Evolutionary conservation across 1,140 invertebrate genomes (phyloP).

Genomic region (Drosophila kepulauana): DNA sequence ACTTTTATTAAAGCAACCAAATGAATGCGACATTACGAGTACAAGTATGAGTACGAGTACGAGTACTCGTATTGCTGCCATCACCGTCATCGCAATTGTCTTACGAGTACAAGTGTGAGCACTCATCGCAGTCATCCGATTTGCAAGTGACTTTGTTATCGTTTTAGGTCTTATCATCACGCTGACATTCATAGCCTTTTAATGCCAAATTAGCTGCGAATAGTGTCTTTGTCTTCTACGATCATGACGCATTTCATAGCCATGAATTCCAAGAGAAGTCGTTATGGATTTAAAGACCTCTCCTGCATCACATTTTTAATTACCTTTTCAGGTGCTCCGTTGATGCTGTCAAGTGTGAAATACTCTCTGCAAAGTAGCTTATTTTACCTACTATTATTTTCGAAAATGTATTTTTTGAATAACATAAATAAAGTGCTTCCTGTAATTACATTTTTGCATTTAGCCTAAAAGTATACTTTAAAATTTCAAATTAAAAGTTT

Average conservation of each 20-base stretch:
- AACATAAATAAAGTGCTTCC: too few species aligned
- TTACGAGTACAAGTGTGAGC: conserved; percentile 18
- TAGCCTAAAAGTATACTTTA: conserved; percentile 19
- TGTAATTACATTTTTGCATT: neutral
- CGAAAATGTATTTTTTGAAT: conserved; percentile 5
- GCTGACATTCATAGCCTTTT: conserved; percentile 51
- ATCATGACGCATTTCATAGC: conserved; percentile 27
- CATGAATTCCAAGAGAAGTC: neutral
- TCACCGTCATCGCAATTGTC: conserved; percentile 43
- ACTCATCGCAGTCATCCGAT: neutral
- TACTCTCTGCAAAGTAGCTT: neutral
- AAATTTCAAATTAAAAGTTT: neutral
- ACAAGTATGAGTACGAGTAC: neutral
- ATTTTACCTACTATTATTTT: neutral
- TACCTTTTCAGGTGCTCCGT: neutral
- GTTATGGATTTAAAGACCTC: conserved; percentile 18
- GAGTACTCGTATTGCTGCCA: conserved; percentile 21
- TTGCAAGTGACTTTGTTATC: conserved; percentile 41
- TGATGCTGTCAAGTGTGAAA: neutral
- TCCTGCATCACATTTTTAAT: neutral
- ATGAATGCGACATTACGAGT: conserved; percentile 54
- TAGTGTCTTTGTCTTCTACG: conserved; percentile 52
- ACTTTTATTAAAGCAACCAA: conserved; percentile 70
- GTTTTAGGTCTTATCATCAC: conserved; percentile 39
- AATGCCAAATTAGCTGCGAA: conserved; percentile 62